Evolutionary conservation across 2,113 vertebrate genomes (phyloP).

Genomic region (Petrocephalus microphthalmus): DNA sequence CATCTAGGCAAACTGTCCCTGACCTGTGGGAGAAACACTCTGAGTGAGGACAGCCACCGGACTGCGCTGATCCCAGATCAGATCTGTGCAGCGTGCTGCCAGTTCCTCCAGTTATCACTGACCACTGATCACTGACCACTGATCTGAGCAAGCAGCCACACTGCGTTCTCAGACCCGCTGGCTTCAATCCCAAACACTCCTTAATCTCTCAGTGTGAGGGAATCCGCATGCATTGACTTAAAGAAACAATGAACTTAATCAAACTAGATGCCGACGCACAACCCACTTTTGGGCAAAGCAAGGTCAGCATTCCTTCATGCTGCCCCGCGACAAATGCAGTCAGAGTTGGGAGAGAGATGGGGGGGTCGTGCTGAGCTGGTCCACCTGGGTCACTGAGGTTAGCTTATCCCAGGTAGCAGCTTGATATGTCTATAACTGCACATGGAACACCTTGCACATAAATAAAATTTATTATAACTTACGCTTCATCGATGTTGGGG

Average conservation of each 20-base stretch:
- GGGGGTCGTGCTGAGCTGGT: not conserved
- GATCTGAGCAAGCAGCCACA: not conserved
- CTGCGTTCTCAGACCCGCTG: not conserved
- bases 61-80: not conserved
- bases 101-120: not conserved
- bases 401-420: not conserved
- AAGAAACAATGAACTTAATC: not conserved
- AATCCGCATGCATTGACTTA: not conserved
- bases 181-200: not conserved
- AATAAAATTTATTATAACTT: slow-evolving; percentile 56
- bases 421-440: not conserved
- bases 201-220: not conserved
- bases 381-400: not conserved
- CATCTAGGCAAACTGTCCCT: slow-evolving; percentile 99
- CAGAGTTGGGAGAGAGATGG: not conserved
- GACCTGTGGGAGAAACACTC: slow-evolving; percentile 64
- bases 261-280: not conserved
- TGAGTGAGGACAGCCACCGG: not conserved
- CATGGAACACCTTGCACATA: not conserved
- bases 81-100: not conserved
- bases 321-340: too few species aligned
- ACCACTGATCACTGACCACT: not conserved
- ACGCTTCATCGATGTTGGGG: slow-evolving; percentile 99
- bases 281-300: not conserved
- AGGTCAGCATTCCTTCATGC: not conserved